Percentiles rank a stretch among this genome's conserved stretches.
Evolutionary conservation across 2,888 invertebrate genomes (phyloP).

Genomic region (Melanostoma mellinum): DNA sequence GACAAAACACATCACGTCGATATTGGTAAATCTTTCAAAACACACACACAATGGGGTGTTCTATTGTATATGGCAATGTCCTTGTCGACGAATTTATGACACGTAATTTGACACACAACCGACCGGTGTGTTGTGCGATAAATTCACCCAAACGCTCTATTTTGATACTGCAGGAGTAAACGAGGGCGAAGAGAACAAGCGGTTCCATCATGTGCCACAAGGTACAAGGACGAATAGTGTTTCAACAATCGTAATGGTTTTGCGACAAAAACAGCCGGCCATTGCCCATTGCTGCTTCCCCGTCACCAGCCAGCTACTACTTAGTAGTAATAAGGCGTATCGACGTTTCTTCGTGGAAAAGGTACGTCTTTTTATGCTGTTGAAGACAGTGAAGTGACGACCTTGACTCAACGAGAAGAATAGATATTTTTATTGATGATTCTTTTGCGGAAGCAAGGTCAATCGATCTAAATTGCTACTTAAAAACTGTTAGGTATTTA

Average conservation of each 20-base stretch:
- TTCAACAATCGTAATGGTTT: conserved; percentile 26
- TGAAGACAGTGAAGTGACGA: neutral
- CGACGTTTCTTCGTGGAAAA: conserved; percentile 47
- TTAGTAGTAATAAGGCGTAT: conserved; percentile 68
- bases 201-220: conserved; percentile 62
- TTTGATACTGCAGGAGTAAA: conserved; percentile 26
- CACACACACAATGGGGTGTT: conserved; percentile 48
- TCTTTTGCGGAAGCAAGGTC: conserved; percentile 59
- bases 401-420: conserved; percentile 38
- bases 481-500: conserved; percentile 43
- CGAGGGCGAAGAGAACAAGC: conserved; percentile 17
- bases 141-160: conserved; percentile 16
- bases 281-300: conserved; percentile 33
- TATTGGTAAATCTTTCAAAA: conserved; percentile 61
- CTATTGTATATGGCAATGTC: conserved; percentile 61
- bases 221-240: conserved; percentile 62
- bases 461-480: conserved; percentile 47
- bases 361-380: conserved; percentile 2
- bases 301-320: conserved; percentile 51
- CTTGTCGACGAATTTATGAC: conserved; percentile 66
- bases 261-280: conserved; percentile 19
- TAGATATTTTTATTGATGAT: conserved; percentile 34
- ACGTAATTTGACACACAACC: conserved; percentile 53
- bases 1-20: conserved; percentile 32
- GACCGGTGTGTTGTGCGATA: conserved; percentile 29